These are phyloP conservation scores for Myodes glareolus DNA, from an alignment of 2,113 vertebrate genomes.

Conservation along the genomic window DNA sequence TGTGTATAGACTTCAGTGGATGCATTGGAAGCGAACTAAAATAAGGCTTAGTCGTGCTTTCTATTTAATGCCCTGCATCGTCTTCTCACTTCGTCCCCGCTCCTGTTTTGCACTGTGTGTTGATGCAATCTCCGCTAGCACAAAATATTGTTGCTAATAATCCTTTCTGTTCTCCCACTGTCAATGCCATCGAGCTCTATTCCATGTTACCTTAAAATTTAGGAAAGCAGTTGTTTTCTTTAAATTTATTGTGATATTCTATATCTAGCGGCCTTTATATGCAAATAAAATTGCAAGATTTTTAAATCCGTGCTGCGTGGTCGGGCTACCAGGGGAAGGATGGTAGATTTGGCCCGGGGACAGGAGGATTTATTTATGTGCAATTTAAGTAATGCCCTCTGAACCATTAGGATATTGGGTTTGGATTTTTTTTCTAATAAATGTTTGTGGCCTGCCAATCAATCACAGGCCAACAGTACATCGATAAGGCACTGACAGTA, in stretches of 20 bases:
- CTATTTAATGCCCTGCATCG: constrained; percentile 93
- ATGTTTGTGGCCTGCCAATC: constrained; percentile 59
- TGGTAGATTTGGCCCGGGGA: constrained; percentile 34
- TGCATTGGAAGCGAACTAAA: constrained; percentile 91
- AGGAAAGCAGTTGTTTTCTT: constrained; percentile 93
- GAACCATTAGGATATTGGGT: constrained; percentile 52
- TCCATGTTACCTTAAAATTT: constrained; percentile 94
- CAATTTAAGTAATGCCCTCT: neutral
- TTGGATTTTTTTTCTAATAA: constrained; percentile 61
- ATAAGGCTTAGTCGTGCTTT: constrained; percentile 94
- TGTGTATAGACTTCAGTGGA: constrained; percentile 87
- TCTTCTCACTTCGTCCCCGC: constrained; percentile 87
- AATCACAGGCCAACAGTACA: constrained; percentile 31
- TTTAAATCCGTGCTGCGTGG: constrained; percentile 88
- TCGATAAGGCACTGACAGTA: constrained; percentile 53
- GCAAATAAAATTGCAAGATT: constrained; percentile 99
- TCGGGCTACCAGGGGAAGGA: constrained; percentile 13
- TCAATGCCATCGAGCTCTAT: constrained; percentile 94
- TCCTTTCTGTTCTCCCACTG: constrained; percentile 94
- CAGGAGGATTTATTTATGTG: neutral
- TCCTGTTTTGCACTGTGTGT: constrained; percentile 99
- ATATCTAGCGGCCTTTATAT: constrained; percentile 99
- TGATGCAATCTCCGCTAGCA: constrained; percentile 99
- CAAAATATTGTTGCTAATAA: constrained; percentile 96
- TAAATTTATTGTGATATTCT: constrained; percentile 99